These are phyloP conservation scores for Galerucella calmariensis DNA, from an alignment of 2,888 invertebrate genomes.

Conservation along the genomic window DNA sequence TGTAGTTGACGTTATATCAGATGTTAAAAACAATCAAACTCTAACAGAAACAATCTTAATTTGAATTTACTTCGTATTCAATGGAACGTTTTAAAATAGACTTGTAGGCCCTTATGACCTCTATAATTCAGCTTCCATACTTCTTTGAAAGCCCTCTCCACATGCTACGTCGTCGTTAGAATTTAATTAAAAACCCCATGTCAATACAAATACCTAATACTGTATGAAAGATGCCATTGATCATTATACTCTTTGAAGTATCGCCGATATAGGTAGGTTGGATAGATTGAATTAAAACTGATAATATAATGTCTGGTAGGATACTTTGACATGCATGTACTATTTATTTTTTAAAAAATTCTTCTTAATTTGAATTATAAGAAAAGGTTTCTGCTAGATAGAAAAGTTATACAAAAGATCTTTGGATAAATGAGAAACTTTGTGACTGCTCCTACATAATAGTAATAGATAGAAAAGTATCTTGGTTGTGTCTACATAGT, in stretches of 20 bases:
- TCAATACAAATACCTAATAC: conserved; percentile 35
- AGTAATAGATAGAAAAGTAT: too few relatives aligned
- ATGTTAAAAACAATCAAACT: too few relatives aligned
- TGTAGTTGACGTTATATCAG: too few relatives aligned
- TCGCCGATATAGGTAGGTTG: not conserved
- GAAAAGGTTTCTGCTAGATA: too few relatives aligned
- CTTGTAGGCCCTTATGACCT: conserved; percentile 22
- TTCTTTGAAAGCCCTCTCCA: not conserved
- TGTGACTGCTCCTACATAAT: too few relatives aligned
- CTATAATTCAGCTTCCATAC: conserved; percentile 4
- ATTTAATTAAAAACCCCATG: conserved; percentile 39
- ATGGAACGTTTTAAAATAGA: not conserved
- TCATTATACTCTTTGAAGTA: conserved; percentile 26
- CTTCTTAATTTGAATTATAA: too few relatives aligned
- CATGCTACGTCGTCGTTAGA: conserved; percentile 18
- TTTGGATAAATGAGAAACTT: too few relatives aligned
- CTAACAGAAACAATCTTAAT: too few relatives aligned
- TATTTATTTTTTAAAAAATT: not conserved
- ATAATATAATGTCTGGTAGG: not conserved
- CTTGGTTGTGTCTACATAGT: too few relatives aligned
- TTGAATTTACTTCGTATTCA: too few relatives aligned
- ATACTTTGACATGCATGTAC: not conserved
- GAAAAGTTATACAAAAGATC: too few relatives aligned
- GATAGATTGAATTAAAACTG: not conserved
- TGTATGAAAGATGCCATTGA: conserved; percentile 28